Percentiles rank a stretch among this genome's conserved stretches.
phyloP scores from a whole-genome alignment of 2,113 vertebrate genomes.

The Cephalophus harveyi region DNA sequence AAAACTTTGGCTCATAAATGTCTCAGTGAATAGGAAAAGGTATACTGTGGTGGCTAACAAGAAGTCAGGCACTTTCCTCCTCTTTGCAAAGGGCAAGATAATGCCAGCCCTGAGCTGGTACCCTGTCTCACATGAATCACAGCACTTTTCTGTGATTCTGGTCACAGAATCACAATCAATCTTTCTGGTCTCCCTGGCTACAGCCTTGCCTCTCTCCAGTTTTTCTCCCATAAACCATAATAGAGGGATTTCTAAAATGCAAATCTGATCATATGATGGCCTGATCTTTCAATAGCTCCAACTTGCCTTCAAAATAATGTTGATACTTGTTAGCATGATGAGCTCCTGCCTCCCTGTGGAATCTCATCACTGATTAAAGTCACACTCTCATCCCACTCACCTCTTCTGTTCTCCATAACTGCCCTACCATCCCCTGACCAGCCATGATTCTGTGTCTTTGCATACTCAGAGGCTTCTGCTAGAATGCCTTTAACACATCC shows the following conservation, averaged over 20 bases:
- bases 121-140: neutral
- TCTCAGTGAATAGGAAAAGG: neutral
- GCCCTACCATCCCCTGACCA: neutral
- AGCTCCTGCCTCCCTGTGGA: neutral
- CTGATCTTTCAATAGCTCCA: neutral
- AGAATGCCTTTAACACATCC: neutral
- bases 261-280: neutral
- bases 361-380: neutral
- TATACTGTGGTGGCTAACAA: neutral
- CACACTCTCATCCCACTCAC: neutral
- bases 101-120: neutral
- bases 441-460: neutral
- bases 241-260: neutral
- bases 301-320: neutral
- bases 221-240: neutral
- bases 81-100: neutral
- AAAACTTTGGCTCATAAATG: slow-evolving; percentile 3
- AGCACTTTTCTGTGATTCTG: no score
- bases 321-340: neutral
- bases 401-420: neutral
- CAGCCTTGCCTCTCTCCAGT: neutral
- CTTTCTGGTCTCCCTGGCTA: neutral
- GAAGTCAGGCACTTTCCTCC: neutral
- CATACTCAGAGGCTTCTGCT: neutral
- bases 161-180: no score